These are phyloP conservation scores for Menidia menidia DNA, from an alignment of 2,797 vertebrate genomes.

Conservation along the genomic window DNA sequence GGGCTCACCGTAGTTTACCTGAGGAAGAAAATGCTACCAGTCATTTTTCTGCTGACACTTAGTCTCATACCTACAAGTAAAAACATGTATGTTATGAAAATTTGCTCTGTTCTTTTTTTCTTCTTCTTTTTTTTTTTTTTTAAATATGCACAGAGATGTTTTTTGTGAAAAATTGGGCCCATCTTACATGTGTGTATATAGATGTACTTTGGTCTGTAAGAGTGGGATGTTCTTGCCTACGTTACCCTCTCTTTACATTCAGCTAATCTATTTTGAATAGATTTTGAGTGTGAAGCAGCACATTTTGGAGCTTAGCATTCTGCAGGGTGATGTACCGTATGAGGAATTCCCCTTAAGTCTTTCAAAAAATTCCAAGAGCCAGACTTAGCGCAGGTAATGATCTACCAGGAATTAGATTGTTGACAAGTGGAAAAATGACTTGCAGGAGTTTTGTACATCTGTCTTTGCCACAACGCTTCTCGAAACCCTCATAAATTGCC, in stretches of 20 bases:
- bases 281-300: neutral
- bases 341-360: constrained; percentile 61
- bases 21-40: constrained; percentile 22
- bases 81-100: constrained; percentile 25
- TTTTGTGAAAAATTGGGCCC: neutral
- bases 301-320: neutral
- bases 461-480: constrained; percentile 25
- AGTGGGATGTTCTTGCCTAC: neutral
- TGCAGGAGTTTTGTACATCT: constrained; percentile 10
- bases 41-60: constrained; percentile 27
- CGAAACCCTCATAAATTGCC: constrained; percentile 35
- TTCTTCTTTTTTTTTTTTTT: constrained; percentile 21
- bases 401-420: constrained; percentile 33
- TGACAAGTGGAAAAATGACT: constrained; percentile 3
- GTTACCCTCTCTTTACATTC: neutral
- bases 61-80: constrained; percentile 24
- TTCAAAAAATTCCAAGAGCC: constrained; percentile 42
- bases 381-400: constrained; percentile 40
- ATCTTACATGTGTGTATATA: neutral
- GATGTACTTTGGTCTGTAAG: neutral
- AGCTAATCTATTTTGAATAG: neutral
- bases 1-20: constrained; percentile 23
- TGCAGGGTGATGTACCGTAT: constrained; percentile 11
- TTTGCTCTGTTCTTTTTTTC: constrained; percentile 5
- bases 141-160: neutral